Evolutionary conservation across 1,140 invertebrate genomes (phyloP), one percentile per base, ranked within the genome.

Genomic region (Caenorhabditis latens): DNA sequence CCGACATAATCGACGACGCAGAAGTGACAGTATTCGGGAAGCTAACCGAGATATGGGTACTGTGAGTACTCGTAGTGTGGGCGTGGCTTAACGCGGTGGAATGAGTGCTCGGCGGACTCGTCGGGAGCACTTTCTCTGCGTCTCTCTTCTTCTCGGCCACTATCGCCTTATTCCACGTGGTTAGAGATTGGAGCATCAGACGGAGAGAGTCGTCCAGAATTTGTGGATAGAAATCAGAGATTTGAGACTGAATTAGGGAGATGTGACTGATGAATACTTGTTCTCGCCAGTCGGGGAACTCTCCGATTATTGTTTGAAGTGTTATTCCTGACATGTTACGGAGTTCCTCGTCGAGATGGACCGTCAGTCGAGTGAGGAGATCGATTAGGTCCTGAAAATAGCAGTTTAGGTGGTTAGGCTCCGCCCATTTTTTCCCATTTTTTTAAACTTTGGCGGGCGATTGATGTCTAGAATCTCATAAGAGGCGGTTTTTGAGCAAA

Each of bases 231-330:
- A 96, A 96, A 92, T 98, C 97, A 91, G 95, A 94, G 63, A 99
- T 96, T 92, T 90, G 82, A 43, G 85, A 90, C 14, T 86, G 83
- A 42, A 92, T 85, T 43, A 93, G 91, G 0, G 88, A 84, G 46
- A 92, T 57, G 86, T 93, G 90, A 93, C 93, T 95, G 88, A 95
- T 95, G 24, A 99, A 94, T 19, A 99, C 97, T 93, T 98, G 97
- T 93, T 99, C 96, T 91, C 98, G 94, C 98, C 98, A 99, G 90
- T 98, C 96, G 19, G 96, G 95, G 92, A 99, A 99, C 93, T 99
- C 98, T 24, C 96, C 95, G 11, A 99, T 96, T 16, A 99, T 94
- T 86, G 96, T 98, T 93, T 99, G 97, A 2, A 99, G 94, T 90
- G 97, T 97, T 93, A 99, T 97, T 93, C 97, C 98, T 3, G 98